Evolutionary conservation across 2,113 vertebrate species (phyloP), one percentile per base, ranked within the genome.

Genomic region (Progne subis): DNA sequence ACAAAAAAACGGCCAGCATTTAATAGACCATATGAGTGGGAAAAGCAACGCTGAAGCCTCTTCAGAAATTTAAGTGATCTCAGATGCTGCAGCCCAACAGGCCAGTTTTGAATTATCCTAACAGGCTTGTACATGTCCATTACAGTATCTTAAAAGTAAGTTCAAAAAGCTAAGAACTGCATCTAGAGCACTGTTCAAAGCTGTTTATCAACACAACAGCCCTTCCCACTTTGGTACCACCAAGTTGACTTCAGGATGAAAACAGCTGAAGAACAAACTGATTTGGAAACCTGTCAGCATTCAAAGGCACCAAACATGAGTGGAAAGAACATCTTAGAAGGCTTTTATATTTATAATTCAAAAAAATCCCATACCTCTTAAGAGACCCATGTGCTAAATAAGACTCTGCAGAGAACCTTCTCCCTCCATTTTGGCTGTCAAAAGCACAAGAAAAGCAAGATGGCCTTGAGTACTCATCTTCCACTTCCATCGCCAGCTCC

Each of bases 371-470:
- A 57, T 97, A 99, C 99, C 99, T 98, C 97, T 99, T 99, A 34
- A 99, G 95, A 76, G 98, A 98, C 11, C 99, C 99, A 85, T 98
- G 98, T 64, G 97, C 96, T 69, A 98, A 90, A 56, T 99, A 99
- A 47, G 99, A 98, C 11, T 99, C 98, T 28, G 97, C 25, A 64
- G 98, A 98, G 59, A 99, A 98, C 8, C 56, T 57, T 74, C 94
- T 97, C 31, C 97, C 92, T 61, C 97, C 97, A 59, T 95, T 98
- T 59, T 96, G 97, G 74, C 81, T 95, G 67, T 97, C 97, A 59
- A 97, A 97, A 78, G 95, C 98, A 95, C 99, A 99, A 52, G 98
- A 98, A 96, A 99, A 99, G 88, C 96, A 98, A 21, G 98, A 97
- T 0, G 95, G 98, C 14, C 52, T 98, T 57, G 97, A 94, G 89